Evolutionary conservation across 1,140 invertebrate genomes (phyloP).

Genomic region (Scaptodrosophila lebanonensis): DNA sequence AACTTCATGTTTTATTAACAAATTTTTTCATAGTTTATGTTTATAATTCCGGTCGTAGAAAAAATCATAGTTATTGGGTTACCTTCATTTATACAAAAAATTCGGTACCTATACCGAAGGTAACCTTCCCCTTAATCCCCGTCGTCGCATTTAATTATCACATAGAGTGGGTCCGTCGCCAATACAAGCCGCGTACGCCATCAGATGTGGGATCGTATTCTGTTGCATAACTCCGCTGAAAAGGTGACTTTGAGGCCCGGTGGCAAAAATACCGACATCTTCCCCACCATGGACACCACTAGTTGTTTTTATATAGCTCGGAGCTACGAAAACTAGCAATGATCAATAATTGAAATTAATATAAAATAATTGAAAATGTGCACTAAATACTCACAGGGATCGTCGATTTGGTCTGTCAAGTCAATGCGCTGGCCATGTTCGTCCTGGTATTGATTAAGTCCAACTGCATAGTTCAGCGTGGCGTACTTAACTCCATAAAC

Average conservation of each 20-base stretch:
- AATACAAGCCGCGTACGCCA: slow-evolving; percentile 83
- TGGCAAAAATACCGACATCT: slow-evolving; percentile 82
- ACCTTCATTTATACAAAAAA: too few species aligned
- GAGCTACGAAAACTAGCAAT: slow-evolving; percentile 66
- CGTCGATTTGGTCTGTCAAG: slow-evolving; percentile 33
- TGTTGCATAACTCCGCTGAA: slow-evolving; percentile 88
- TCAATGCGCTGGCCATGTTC: slow-evolving; percentile 46
- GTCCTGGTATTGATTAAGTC: slow-evolving; percentile 79
- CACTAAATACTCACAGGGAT: slow-evolving; percentile 18
- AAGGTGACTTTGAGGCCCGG: slow-evolving; percentile 81
- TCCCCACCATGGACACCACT: slow-evolving; percentile 83
- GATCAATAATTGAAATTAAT: background rate
- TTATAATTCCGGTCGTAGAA: too few species aligned
- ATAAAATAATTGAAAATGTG: background rate
- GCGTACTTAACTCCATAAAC: slow-evolving; percentile 79
- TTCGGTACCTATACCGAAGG: too few species aligned
- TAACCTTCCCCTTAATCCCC: too few species aligned
- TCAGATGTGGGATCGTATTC: slow-evolving; percentile 85
- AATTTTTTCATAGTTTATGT: too few species aligned
- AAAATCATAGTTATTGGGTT: too few species aligned
- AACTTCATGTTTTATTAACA: too few species aligned
- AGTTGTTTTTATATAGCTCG: slow-evolving; percentile 76
- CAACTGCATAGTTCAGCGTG: slow-evolving; percentile 83
- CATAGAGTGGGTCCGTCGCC: slow-evolving; percentile 67
- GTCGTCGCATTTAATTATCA: slow-evolving; percentile 20